Percentiles rank a stretch among this genome's conserved stretches.
phyloP scores from a whole-genome alignment of 1,140 invertebrate species.

The Rhysida immarginata region DNA sequence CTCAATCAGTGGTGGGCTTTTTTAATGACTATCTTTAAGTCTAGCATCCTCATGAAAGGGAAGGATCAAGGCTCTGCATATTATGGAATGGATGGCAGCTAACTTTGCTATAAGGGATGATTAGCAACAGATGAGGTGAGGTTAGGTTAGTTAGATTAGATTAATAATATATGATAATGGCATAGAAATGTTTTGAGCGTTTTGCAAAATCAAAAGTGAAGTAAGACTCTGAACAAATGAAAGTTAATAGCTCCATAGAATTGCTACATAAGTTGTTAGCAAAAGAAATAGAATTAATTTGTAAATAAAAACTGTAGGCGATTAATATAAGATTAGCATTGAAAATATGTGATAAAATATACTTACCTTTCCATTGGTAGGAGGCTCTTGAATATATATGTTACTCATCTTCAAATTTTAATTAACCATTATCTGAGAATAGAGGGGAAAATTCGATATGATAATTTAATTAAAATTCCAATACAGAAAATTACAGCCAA shows the following conservation, averaged over 20 bases:
- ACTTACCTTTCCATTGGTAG: constrained; percentile 77
- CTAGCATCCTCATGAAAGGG: no score
- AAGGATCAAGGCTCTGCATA: no score
- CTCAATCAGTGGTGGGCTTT: no score
- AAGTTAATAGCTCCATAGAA: not conserved
- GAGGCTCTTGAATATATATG: constrained; percentile 93
- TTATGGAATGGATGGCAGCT: no score
- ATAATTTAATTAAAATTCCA: not conserved
- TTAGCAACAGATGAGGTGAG: no score
- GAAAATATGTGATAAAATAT: not conserved
- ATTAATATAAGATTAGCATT: not conserved
- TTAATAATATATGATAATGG: no score
- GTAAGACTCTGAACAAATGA: not conserved
- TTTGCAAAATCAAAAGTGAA: not conserved
- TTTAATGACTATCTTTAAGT: no score
- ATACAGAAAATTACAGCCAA: not conserved
- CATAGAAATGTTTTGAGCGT: no score
- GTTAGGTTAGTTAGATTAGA: no score
- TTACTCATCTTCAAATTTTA: constrained; percentile 58
- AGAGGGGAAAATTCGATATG: not conserved
- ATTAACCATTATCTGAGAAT: constrained; percentile 2
- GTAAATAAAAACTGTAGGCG: not conserved
- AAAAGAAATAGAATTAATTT: not conserved
- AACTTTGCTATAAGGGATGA: no score
- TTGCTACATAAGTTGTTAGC: not conserved